phyloP scores from a whole-genome alignment of 2,113 vertebrate genomes.

The Mionectes macconnelli region DNA sequence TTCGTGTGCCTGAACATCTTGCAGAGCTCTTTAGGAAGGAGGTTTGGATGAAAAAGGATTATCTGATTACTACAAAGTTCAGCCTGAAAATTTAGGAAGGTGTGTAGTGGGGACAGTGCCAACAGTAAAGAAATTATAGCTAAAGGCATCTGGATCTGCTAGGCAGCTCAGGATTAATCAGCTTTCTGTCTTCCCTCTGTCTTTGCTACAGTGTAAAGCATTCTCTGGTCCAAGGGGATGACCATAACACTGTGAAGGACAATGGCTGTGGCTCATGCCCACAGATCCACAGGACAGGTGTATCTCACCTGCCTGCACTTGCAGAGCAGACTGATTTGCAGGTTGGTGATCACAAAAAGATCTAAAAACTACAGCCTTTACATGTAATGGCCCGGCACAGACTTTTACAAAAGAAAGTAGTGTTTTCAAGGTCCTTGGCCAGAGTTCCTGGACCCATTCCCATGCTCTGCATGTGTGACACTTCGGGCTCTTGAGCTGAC shows the following conservation, averaged over 20 bases:
- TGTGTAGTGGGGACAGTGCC: not conserved
- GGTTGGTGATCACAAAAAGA: not conserved
- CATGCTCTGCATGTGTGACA: not conserved
- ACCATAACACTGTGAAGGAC: not conserved
- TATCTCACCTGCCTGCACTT: rapidly evolving
- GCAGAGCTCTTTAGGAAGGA: not conserved
- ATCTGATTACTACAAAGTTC: not conserved
- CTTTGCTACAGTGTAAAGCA: not conserved
- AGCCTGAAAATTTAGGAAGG: not conserved
- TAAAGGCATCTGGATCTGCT: not conserved
- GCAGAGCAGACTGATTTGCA: not conserved
- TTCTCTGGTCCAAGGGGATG: not conserved
- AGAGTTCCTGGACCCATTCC: not conserved
- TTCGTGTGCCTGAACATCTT: not conserved
- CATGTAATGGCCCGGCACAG: not conserved
- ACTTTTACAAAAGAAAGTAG: not conserved
- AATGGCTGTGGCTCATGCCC: not conserved
- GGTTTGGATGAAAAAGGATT: not conserved
- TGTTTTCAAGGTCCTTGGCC: not conserved
- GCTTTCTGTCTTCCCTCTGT: not conserved
- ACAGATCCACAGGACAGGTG: not conserved
- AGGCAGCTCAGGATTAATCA: not conserved
- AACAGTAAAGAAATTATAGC: not conserved
- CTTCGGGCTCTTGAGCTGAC: not conserved
- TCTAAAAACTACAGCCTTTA: rapidly evolving